Evolutionary conservation across 2,113 vertebrate genomes (phyloP).

Genomic region (Brachypteracias leptosomus): DNA sequence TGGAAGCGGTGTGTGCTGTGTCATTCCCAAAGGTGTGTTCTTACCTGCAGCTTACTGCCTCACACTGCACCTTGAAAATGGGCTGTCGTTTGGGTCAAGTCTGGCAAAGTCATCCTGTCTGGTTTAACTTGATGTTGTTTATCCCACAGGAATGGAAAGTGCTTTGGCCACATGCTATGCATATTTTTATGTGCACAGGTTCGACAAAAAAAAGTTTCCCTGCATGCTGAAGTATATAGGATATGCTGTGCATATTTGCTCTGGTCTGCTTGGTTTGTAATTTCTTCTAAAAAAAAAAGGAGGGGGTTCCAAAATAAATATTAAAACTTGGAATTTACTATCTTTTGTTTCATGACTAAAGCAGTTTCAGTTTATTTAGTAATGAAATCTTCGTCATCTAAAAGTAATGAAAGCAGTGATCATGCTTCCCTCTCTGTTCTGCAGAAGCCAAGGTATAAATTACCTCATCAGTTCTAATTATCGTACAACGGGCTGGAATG

Average conservation of each 20-base stretch:
- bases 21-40: background rate
- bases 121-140: background rate
- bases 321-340: background rate
- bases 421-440: background rate
- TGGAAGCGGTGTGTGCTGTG: background rate
- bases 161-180: background rate
- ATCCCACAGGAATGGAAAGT: background rate
- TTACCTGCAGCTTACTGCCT: background rate
- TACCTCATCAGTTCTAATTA: conserved; percentile 19
- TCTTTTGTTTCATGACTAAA: background rate
- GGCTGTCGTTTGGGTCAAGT: background rate
- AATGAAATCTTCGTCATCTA: background rate
- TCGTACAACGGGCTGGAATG: background rate
- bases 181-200: background rate
- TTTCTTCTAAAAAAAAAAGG: background rate
- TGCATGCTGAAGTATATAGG: background rate
- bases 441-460: background rate
- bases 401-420: background rate
- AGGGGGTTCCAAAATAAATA: background rate
- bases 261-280: background rate
- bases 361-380: background rate
- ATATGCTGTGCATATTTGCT: background rate
- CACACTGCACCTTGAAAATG: accelerated
- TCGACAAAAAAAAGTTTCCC: background rate
- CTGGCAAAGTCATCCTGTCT: background rate